phyloP scores from a whole-genome alignment of 2,797 vertebrate species.

The Megalops cyprinoides region DNA sequence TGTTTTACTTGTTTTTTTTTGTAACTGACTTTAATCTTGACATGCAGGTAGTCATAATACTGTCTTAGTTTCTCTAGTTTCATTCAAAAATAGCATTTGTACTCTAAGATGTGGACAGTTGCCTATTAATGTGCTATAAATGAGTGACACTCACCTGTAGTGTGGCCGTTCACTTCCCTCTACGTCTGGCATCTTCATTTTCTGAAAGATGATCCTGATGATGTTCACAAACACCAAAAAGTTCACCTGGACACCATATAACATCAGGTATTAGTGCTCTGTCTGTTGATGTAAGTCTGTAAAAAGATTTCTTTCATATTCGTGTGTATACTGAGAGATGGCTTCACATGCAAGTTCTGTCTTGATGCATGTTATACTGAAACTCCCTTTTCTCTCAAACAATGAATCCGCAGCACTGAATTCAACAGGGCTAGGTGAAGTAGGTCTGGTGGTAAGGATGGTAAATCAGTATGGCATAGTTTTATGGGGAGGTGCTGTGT shows the following conservation, averaged over 20 bases:
- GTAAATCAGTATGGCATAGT: too few species aligned
- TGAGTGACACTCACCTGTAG: conserved; percentile 58
- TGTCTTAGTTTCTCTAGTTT: background rate
- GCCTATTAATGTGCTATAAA: background rate
- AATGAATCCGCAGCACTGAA: too few species aligned
- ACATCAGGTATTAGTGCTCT: background rate
- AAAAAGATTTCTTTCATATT: background rate
- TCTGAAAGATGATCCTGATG: conserved; percentile 66
- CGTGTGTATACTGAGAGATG: background rate
- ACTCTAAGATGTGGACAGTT: background rate
- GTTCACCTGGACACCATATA: conserved; percentile 57
- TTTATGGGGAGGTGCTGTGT: background rate
- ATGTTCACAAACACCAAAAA: conserved; percentile 73
- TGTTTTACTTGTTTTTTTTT: background rate
- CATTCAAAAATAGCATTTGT: background rate
- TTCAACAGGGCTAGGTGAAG: too few species aligned
- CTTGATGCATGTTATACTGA: background rate
- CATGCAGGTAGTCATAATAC: background rate
- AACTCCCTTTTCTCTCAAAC: too few species aligned
- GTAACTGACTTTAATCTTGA: background rate
- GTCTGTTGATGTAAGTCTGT: background rate
- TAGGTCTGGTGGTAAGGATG: too few species aligned
- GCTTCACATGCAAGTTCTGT: background rate
- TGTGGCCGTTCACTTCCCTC: conserved; percentile 58
- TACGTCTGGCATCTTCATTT: conserved; percentile 58